Base-by-base conservation (phyloP, 2,888 invertebrate species). In the Ecliptopera silaceata region DNA sequence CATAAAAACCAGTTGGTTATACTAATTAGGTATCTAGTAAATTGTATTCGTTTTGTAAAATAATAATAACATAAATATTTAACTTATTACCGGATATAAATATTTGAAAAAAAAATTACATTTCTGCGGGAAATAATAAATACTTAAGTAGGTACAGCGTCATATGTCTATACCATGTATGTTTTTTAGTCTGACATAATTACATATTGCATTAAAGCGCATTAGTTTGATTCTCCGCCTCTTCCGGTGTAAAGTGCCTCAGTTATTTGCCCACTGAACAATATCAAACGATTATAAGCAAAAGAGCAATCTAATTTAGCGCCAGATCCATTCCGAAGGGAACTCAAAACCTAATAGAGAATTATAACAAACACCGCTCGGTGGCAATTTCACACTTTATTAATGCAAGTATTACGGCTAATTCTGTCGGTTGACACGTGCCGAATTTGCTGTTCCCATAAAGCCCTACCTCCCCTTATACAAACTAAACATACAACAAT, bases 311-410 rank as follows among this genome's bases (percentile, higher is more conserved):
- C 79, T 65, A 77, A 79, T 78, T 75, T 66, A 54, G 56, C 62
- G 38, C 43, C 49, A 55, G 34, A 54, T 41, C 39, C 18, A 32
- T 36, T 49, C 45, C 71, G 69, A 70, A 75, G 74, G 68, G 67
- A 71, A 70, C 66, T 70, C 71, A 77, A 83, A 82, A 78, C 70
- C 75, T 84, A 86, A 89, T 88, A 87, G 79, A 80, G 87, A 85
- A 88, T 89, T 86, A 88, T 83, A 88, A 86, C 87, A 86, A 89
- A 88, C 84, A 88, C 69, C 66, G 80, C 72, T 79, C 53, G 84
- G 88, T 88, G 80, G 84, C 89, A 90, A 91, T 91, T 91, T 91
- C 90, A 91, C 91, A 91, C 91, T 91, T 90, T 90, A 91, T 91
- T 90, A 91, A 88, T 88, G 86, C 84, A 84, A 89, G 90, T 88